Base-by-base conservation (phyloP, 2,888 invertebrate genomes). In the Leptopilina syphax region DNA sequence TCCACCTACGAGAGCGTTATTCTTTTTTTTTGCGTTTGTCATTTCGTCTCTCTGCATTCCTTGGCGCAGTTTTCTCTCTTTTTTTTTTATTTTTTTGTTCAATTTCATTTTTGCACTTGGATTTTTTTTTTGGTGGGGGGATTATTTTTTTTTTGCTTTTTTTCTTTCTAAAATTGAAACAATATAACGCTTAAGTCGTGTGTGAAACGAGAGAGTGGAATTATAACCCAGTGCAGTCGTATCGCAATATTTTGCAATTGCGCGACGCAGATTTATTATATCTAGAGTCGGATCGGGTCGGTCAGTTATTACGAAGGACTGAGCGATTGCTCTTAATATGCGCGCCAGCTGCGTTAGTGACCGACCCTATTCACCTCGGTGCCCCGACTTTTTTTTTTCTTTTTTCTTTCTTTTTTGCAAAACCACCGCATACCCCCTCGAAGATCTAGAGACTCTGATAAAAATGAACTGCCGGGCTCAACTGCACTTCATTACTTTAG, bases 281-380 rank as follows among this genome's bases (percentile, higher is more conserved):
- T 84, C 83, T 80, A 83, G 81, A 73, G 82, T 81, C 81, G 80
- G 86, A 88, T 86, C 86, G 84, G 84, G 82, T 34, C 84, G 90
- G 89, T 88, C 88, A 89, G 89, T 89, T 90, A 90, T 89, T 88
- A 87, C 86, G 83, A 84, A 83, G 81, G 84, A 85, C 89, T 90
- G 89, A 90, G 88, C 89, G 89, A 90, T 90, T 86, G 90, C 89
- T 89, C 90, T 89, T 90, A 90, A 90, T 90, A 90, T 89, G 88
- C 87, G 88, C 88, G 82, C 88, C 89, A 89, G 89, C 89, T 89
- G 90, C 86, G 73, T 34, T 34, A 73, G 73, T 73, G 73, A 34
- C 57, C 34, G 34, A 57, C 73, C 57, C 57, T 8, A 27, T 12
- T 34, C 54, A 50, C 57, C 34, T 34, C 34, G 4, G 34, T 34